A percentile compares a stretch with the other conserved stretches of the same genome.
Evolutionary conservation across 2,113 vertebrate species (phyloP).

Genomic region (Ifrita kowaldi): DNA sequence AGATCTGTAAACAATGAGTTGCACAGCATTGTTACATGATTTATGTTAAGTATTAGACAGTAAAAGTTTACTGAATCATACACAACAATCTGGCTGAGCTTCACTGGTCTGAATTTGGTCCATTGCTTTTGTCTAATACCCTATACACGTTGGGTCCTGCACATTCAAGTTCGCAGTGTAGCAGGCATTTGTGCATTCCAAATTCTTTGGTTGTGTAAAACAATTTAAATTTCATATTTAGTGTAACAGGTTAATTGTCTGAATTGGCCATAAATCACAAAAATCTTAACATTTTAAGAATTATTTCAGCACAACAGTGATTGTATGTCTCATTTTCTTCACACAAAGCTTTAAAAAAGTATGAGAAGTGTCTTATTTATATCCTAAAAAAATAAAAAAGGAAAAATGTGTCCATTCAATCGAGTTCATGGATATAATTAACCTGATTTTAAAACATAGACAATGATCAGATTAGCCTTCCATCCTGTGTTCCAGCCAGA

Average conservation of each 20-base stretch:
- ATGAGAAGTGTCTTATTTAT: background rate
- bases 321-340: background rate
- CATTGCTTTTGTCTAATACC: background rate
- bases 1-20: background rate
- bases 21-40: background rate
- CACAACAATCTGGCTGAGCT: background rate
- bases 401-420: background rate
- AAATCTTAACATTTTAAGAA: background rate
- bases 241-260: background rate
- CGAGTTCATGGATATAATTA: background rate
- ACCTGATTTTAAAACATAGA: background rate
- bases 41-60: background rate
- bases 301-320: background rate
- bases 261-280: background rate
- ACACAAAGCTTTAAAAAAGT: background rate
- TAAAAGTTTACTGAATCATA: background rate
- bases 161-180: background rate
- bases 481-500: background rate
- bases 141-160: background rate
- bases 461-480: background rate
- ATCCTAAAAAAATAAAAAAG: background rate
- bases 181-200: background rate
- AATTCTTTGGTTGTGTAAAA: background rate
- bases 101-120: background rate
- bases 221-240: background rate